These are phyloP conservation scores for Ricordea florida DNA, from an alignment of 92 coral and sea anemone genomes.

Conservation along the genomic window DNA sequence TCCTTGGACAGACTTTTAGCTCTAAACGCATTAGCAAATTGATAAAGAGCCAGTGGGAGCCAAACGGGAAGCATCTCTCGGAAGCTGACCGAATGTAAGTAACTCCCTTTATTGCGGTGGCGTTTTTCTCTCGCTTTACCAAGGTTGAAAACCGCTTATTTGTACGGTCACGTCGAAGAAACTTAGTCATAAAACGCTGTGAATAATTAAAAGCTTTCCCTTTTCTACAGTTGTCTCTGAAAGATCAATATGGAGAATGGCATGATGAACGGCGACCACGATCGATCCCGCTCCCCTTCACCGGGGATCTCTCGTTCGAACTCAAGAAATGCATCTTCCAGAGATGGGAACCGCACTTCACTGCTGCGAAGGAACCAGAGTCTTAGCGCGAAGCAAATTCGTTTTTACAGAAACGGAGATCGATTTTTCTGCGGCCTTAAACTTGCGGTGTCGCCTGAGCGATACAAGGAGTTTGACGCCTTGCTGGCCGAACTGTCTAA, in stretches of 20 bases:
- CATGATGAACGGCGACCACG: constrained; percentile 92
- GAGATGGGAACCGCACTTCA: constrained; percentile 82
- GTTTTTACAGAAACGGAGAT: constrained; percentile 97
- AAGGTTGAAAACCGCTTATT: constrained; percentile 45
- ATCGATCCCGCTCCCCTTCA: constrained; percentile 27
- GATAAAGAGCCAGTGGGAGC: constrained; percentile 75
- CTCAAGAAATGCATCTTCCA: constrained; percentile 85
- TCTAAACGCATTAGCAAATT: constrained; percentile 79
- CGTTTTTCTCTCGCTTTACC: constrained; percentile 27
- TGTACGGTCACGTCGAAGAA: constrained; percentile 39
- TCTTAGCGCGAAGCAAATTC: constrained; percentile 92
- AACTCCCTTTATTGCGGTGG: constrained; percentile 57
- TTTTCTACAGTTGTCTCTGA: constrained; percentile 54
- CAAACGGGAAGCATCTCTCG: constrained; percentile 64
- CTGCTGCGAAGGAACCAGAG: constrained; percentile 97
- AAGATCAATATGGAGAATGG: constrained; percentile 86
- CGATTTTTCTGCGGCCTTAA: constrained; percentile 87
- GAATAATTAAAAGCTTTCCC: constrained; percentile 60
- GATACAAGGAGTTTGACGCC: constrained; percentile 94
- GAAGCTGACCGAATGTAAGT: constrained; percentile 48
- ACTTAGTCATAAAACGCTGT: constrained; percentile 46
- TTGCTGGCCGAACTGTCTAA: constrained; percentile 87
- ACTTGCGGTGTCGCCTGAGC: constrained; percentile 94
- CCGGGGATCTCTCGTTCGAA: constrained; percentile 80
- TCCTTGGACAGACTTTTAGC: constrained; percentile 81